Evolutionary conservation across 2,797 vertebrate genomes (phyloP).

Genomic region (Leptoclinus maculatus): DNA sequence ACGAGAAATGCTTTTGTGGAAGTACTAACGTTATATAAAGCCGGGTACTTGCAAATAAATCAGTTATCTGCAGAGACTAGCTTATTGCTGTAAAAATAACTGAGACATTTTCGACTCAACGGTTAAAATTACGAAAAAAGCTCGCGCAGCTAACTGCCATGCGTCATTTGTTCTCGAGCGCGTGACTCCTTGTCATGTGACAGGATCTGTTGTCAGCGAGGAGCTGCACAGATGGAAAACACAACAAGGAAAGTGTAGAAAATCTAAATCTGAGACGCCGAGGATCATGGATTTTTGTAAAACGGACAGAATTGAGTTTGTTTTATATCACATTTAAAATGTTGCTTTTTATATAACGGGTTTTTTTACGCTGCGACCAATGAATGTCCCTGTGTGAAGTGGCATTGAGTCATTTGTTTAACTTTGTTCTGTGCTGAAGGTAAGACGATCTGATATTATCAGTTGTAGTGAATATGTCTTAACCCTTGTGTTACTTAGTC

Average conservation of each 20-base stretch:
- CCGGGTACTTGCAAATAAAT: neutral
- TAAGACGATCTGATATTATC: constrained; percentile 40
- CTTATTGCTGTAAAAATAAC: neutral
- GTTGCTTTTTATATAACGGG: neutral
- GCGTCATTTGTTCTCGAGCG: constrained; percentile 57
- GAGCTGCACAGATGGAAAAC: constrained; percentile 25
- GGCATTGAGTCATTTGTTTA: constrained; percentile 32
- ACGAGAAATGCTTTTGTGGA: neutral
- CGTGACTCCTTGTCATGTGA: constrained; percentile 78
- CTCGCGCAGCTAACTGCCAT: neutral
- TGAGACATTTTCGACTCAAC: neutral
- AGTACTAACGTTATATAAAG: neutral
- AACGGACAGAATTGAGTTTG: neutral
- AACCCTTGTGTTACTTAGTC: neutral
- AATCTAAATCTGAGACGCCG: neutral
- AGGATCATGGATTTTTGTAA: neutral
- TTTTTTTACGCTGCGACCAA: constrained; percentile 18
- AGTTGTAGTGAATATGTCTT: neutral
- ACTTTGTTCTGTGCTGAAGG: constrained; percentile 57
- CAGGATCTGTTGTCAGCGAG: constrained; percentile 41
- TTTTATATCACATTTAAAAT: neutral
- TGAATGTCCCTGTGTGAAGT: constrained; percentile 40
- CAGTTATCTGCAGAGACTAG: fast-evolving
- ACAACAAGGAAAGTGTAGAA: neutral
- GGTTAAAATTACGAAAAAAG: neutral